These are phyloP conservation scores for Dipodomys stephensi DNA, from an alignment of 2,113 vertebrate genomes.

Conservation along the genomic window DNA sequence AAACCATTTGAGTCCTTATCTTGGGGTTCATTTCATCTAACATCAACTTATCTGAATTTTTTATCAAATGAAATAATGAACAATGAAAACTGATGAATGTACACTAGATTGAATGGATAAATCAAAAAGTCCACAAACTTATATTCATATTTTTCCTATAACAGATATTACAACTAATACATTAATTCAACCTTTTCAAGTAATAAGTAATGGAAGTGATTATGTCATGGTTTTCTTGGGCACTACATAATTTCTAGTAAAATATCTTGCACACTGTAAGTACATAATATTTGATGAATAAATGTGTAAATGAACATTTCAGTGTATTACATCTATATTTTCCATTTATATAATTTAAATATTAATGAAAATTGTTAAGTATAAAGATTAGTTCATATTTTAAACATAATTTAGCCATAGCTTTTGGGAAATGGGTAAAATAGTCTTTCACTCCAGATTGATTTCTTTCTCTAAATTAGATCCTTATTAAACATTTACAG, in stretches of 20 bases:
- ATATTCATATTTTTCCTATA: constrained; percentile 2
- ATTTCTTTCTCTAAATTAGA: constrained; percentile 36
- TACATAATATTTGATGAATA: constrained; percentile 20
- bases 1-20: too few relatives aligned
- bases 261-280: background rate
- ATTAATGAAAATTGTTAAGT: constrained; percentile 30
- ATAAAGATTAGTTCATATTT: constrained; percentile 20
- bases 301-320: constrained; percentile 34
- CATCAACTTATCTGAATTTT: too few relatives aligned
- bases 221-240: background rate
- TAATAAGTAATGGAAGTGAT: background rate
- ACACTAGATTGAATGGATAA: background rate
- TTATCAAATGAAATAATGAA: constrained; percentile 36
- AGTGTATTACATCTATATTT: constrained; percentile 43
- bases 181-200: constrained; percentile 24
- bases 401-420: constrained; percentile 25
- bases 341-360: constrained; percentile 47
- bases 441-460: constrained; percentile 34
- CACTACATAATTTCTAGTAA: background rate
- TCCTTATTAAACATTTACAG: constrained; percentile 45
- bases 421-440: constrained; percentile 41
- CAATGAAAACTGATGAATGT: background rate
- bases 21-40: too few relatives aligned
- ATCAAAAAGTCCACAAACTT: background rate
- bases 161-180: background rate